Conservation (phyloP, 1,140 invertebrate genomes). For the Bombus confusus region DNA sequence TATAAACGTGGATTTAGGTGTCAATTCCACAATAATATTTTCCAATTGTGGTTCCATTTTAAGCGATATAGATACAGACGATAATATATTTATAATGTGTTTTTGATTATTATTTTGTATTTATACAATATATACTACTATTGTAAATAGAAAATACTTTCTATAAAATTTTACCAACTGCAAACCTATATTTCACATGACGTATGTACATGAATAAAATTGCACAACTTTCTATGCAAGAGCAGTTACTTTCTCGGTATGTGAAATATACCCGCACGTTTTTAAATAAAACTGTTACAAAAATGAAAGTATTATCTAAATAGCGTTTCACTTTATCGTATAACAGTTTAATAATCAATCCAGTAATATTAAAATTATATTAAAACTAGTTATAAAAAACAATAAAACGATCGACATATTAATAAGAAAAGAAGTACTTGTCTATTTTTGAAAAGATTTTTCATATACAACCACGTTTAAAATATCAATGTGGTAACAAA, state of each 20-base stretch:
- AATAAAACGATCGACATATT: neutral
- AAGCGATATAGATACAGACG: slow-evolving; percentile 98
- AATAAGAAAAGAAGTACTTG: neutral
- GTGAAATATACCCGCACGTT: slow-evolving; percentile 11
- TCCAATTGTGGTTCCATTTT: slow-evolving; percentile 99
- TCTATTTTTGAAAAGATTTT: neutral
- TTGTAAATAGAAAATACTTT: slow-evolving; percentile 42
- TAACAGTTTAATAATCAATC: neutral
- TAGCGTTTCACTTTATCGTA: neutral
- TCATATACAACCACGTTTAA: neutral
- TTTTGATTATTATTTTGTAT: slow-evolving; percentile 47
- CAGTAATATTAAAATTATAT: neutral
- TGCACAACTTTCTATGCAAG: neutral
- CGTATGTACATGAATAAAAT: neutral
- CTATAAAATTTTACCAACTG: neutral
- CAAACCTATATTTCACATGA: neutral
- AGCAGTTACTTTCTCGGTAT: neutral
- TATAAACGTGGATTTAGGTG: slow-evolving; percentile 99
- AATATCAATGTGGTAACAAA: neutral
- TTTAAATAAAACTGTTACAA: neutral
- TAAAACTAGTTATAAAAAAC: neutral
- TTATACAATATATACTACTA: slow-evolving; percentile 18
- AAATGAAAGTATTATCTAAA: neutral
- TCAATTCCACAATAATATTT: slow-evolving; percentile 99
- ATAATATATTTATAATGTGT: no score